Percentiles rank a stretch among this genome's conserved stretches.
Conservation (phyloP, 2,888 invertebrate genomes). For the Drosophila atroscutellata region DNA sequence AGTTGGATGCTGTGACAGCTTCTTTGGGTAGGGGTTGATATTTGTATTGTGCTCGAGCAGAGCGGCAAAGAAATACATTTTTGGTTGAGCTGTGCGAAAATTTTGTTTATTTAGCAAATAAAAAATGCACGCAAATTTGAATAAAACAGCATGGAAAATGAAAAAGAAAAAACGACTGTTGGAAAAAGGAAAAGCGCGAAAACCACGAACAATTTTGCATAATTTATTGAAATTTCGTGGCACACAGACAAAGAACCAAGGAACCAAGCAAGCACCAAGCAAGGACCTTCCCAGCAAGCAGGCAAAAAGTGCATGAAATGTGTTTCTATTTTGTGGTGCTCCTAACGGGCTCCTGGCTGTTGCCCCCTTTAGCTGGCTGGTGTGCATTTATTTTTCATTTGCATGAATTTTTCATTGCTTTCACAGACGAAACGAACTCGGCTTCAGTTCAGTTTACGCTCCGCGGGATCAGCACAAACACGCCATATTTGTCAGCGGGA, state of each 20-base stretch:
- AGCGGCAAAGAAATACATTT: conserved; percentile 36
- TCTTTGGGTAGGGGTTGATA: conserved; percentile 43
- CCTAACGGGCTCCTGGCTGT: conserved; percentile 23
- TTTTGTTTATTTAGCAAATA: conserved; percentile 73
- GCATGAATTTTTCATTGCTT: conserved; percentile 83
- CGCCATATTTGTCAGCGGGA: conserved; percentile 79
- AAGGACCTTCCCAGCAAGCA: conserved; percentile 22
- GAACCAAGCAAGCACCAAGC: conserved; percentile 12
- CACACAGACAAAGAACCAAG: conserved; percentile 67
- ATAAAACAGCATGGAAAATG: conserved; percentile 72
- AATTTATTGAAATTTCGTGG: conserved; percentile 79
- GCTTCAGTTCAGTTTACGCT: conserved; percentile 72
- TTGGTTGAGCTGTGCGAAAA: conserved; percentile 41
- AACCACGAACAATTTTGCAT: conserved; percentile 79
- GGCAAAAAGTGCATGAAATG: conserved; percentile 72
- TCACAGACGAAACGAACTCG: conserved; percentile 60
- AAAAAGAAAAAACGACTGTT: conserved; percentile 23
- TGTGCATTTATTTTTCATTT: conserved; percentile 84
- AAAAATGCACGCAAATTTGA: conserved; percentile 79
- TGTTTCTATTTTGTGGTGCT: conserved; percentile 72
- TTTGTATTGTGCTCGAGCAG: conserved; percentile 15
- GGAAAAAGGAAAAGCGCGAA: conserved; percentile 67
- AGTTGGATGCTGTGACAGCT: conserved; percentile 29
- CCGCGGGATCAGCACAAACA: conserved; percentile 75
- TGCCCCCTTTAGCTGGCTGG: conserved; percentile 68